Conservation (phyloP, 2,113 vertebrate genomes). For the Neodon shergylaensis region DNA sequence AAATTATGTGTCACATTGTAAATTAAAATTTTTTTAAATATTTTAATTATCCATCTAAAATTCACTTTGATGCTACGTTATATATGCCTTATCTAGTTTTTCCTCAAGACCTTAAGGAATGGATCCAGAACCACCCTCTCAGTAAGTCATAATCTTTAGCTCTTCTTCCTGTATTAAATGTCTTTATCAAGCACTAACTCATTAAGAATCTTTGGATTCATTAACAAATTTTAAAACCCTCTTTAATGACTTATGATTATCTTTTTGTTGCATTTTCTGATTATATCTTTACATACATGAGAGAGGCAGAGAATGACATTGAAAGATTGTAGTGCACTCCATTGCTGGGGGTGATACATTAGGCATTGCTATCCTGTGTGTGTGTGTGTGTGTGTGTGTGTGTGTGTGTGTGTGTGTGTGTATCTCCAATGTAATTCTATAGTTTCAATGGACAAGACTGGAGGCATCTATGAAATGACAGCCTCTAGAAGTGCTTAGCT, state of each 20-base stretch:
- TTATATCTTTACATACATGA: background rate
- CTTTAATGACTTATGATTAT: background rate
- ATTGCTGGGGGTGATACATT: background rate
- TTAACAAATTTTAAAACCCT: background rate
- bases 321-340: background rate
- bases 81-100: background rate
- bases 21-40: background rate
- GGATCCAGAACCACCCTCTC: background rate
- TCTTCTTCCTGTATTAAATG: background rate
- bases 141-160: background rate
- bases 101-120: background rate
- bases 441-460: background rate
- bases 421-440: background rate
- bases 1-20: background rate
- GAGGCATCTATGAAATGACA: background rate
- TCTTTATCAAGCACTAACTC: background rate
- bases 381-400: no score
- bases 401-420: no score
- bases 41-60: background rate
- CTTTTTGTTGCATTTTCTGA: background rate
- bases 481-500: background rate
- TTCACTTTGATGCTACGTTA: background rate
- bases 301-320: background rate
- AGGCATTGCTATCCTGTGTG: background rate
- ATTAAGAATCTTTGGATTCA: background rate